Conservation (phyloP, 2,888 invertebrate genomes). For the Tetragonisca angustula region DNA sequence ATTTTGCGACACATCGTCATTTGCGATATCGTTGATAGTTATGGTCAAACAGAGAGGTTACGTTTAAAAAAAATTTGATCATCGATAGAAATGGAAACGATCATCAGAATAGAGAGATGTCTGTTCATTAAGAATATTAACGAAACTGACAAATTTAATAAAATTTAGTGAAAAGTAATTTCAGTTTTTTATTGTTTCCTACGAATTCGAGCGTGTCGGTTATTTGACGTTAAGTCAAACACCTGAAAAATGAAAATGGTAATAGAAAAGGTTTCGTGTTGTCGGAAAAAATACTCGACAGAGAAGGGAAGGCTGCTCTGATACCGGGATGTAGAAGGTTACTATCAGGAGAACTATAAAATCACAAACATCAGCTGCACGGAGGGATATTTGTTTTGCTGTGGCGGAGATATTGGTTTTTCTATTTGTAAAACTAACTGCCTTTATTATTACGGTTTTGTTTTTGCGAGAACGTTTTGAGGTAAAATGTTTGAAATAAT, state of each 20-base stretch:
- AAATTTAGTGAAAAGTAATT: background rate
- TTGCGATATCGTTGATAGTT: too few species aligned
- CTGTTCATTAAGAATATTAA: too few species aligned
- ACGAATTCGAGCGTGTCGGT: background rate
- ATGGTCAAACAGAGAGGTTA: too few species aligned
- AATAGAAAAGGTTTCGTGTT: too few species aligned
- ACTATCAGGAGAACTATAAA: background rate
- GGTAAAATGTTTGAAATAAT: background rate
- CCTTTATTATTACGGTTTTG: background rate
- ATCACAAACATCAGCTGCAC: background rate
- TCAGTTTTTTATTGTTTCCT: background rate
- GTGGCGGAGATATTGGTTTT: background rate
- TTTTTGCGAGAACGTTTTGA: background rate
- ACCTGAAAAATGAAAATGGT: background rate
- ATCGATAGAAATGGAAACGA: too few species aligned
- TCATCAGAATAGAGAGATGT: too few species aligned
- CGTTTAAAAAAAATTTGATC: too few species aligned
- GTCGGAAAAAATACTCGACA: background rate
- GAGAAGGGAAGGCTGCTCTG: background rate
- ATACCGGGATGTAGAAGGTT: background rate
- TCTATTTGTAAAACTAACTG: background rate
- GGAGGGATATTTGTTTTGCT: background rate
- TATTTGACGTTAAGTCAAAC: background rate
- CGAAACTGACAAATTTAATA: too few species aligned
- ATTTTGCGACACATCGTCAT: too few species aligned